Evolutionary conservation across 2,113 vertebrate genomes (phyloP).

Genomic region (Urocitellus parryii): DNA sequence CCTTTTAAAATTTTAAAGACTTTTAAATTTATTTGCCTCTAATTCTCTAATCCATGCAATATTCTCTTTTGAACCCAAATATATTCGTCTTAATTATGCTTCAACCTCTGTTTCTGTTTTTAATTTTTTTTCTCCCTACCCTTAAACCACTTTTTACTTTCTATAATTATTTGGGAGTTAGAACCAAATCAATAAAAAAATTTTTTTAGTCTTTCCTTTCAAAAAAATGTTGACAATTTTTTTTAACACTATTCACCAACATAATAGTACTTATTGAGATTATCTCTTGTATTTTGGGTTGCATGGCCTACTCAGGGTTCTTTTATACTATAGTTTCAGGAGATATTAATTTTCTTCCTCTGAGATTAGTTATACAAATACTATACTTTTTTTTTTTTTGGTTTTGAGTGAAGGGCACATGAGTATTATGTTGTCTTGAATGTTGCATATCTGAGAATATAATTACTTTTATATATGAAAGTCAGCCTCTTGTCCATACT

Average conservation of each 20-base stretch:
- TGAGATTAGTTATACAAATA: not conserved
- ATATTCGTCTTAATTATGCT: not conserved
- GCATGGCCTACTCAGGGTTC: not conserved
- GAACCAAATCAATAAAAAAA: not conserved
- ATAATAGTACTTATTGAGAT: not conserved
- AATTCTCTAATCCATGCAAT: constrained; percentile 3
- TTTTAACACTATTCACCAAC: constrained; percentile 12
- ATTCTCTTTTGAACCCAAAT: not conserved
- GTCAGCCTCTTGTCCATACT: not conserved
- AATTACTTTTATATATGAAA: not conserved
- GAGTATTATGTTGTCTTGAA: not conserved
- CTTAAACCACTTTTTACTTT: not conserved
- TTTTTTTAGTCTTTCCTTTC: not conserved
- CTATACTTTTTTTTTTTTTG: not conserved
- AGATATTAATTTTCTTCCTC: not conserved
- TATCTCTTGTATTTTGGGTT: not conserved
- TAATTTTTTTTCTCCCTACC: not conserved
- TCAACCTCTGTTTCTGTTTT: not conserved
- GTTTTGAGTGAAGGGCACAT: not conserved
- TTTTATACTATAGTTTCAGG: not conserved
- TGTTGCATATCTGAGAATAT: not conserved
- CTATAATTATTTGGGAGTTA: not conserved
- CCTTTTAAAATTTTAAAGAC: not conserved
- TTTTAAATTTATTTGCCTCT: constrained; percentile 5
- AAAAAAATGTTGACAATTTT: constrained; percentile 15